Evolutionary conservation across 1,140 invertebrate species (phyloP).

Genomic region (Diprion similis): DNA sequence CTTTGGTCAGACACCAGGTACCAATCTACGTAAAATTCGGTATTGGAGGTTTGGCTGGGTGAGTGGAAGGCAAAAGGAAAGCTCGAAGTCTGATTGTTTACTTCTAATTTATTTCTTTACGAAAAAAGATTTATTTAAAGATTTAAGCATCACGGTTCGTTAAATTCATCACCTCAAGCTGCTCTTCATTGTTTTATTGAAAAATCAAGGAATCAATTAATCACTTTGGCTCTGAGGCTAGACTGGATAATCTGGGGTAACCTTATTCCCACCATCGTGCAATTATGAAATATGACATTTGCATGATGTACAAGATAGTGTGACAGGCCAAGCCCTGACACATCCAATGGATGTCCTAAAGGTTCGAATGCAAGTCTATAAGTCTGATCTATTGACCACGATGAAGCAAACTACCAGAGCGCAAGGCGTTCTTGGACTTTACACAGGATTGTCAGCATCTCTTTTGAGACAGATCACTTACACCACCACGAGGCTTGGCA

Average conservation of each 20-base stretch:
- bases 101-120: too few relatives aligned
- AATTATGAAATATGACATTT: too few relatives aligned
- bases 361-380: conserved; percentile 73
- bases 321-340: conserved; percentile 68
- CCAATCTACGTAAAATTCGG: conserved; percentile 29
- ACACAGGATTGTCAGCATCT: conserved; percentile 68
- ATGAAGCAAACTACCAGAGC: conserved; percentile 56
- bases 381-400: conserved; percentile 50
- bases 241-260: too few relatives aligned
- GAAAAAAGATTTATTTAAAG: too few relatives aligned
- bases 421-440: conserved; percentile 67
- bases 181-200: neutral
- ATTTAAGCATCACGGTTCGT: too few relatives aligned
- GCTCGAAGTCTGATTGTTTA: too few relatives aligned
- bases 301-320: conserved; percentile 41
- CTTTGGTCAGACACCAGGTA: conserved; percentile 19
- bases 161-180: too few relatives aligned
- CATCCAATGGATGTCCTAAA: conserved; percentile 75
- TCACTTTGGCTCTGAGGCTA: neutral
- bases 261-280: too few relatives aligned
- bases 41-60: conserved; percentile 38
- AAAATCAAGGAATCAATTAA: neutral
- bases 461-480: conserved; percentile 73
- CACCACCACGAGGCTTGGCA: conserved; percentile 71
- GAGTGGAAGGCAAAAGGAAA: neutral